Conservation (phyloP, 2,888 invertebrate genomes). For the Strigamia maritima region DNA sequence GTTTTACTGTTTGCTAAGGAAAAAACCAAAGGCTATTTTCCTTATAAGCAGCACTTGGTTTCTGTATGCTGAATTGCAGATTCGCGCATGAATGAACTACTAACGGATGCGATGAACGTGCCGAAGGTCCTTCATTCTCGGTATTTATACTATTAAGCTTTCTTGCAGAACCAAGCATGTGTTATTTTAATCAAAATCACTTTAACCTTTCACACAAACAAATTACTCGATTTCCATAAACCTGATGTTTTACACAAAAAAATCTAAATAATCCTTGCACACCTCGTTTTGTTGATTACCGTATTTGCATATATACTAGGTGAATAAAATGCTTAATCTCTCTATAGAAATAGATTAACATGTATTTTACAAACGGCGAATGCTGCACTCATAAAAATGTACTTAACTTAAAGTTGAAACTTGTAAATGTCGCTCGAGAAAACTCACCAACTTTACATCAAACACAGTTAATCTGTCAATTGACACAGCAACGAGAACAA, state of each 20-base stretch:
- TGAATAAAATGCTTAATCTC: neutral
- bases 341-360: neutral
- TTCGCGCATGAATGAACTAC: neutral
- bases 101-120: neutral
- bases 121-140: neutral
- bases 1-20: too few species aligned
- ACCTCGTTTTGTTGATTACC: neutral
- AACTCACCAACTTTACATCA: conserved; percentile 1
- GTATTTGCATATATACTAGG: neutral
- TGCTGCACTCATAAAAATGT: neutral
- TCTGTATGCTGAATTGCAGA: too few species aligned
- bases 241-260: neutral
- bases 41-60: too few species aligned
- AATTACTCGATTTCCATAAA: neutral
- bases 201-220: neutral
- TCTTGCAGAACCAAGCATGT: neutral
- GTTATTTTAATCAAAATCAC: neutral
- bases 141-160: neutral
- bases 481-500: neutral
- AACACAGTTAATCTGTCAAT: neutral
- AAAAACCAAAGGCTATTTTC: too few species aligned
- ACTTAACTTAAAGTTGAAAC: neutral
- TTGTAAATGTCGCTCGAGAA: neutral
- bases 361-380: neutral
- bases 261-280: neutral